Conservation (phyloP, 2,888 invertebrate species). For the Yponomeuta cagnagella region DNA sequence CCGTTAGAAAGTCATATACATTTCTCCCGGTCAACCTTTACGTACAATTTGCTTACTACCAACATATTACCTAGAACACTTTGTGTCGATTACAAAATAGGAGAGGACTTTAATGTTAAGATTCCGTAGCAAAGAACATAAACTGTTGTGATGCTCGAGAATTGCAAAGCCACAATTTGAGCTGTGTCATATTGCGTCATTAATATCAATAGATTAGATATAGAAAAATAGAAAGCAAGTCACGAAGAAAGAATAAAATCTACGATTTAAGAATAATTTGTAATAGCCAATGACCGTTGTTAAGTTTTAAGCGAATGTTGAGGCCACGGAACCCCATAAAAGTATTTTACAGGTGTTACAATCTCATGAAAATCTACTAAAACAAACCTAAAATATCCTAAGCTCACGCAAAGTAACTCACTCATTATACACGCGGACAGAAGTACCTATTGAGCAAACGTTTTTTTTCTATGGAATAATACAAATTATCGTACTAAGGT, state of each 20-base stretch:
- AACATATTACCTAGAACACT: neutral
- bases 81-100: neutral
- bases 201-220: no score
- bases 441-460: conserved; percentile 61
- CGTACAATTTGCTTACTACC: neutral
- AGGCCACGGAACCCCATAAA: neutral
- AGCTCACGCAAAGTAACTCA: conserved; percentile 5
- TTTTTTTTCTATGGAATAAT: conserved; percentile 51
- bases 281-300: neutral
- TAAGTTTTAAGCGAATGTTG: neutral
- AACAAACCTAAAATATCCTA: neutral
- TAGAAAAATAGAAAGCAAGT: no score
- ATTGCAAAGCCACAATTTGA: no score
- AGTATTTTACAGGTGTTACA: neutral
- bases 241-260: no score
- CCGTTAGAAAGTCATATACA: neutral
- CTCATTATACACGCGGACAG: neutral
- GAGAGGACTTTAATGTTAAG: neutral
- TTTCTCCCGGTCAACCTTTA: neutral
- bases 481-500: conserved; percentile 49
- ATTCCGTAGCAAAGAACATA: neutral
- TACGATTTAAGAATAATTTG: no score
- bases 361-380: conserved; percentile 5
- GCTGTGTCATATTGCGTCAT: no score
- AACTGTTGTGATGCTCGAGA: no score